Conservation (phyloP, 2,888 invertebrate genomes). For the Ophonus ardosiacus region DNA sequence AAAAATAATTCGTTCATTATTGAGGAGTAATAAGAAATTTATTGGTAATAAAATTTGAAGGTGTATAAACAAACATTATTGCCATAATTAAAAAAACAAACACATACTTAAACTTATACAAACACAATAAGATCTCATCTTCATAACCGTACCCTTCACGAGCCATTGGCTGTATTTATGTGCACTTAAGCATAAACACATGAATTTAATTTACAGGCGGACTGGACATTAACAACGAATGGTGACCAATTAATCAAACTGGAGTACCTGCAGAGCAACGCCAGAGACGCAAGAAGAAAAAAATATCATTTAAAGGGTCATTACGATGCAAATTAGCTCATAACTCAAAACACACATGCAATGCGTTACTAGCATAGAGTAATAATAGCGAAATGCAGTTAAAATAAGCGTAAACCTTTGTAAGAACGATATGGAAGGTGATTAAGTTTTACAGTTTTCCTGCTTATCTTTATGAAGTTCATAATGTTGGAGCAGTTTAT, state of each 20-base stretch:
- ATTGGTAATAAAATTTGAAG: not conserved
- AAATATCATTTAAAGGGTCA: constrained; percentile 29
- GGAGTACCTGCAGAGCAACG: not conserved
- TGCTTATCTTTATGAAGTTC: not conserved
- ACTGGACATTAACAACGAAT: constrained; percentile 9
- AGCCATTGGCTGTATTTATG: constrained; percentile 1
- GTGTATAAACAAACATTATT: constrained; percentile 1
- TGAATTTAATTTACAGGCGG: constrained; percentile 42
- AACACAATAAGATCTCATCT: constrained; percentile 3
- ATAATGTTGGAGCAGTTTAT: not conserved
- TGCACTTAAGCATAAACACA: constrained; percentile 15
- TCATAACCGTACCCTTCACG: not conserved
- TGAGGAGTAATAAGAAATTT: not conserved
- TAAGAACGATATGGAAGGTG: not conserved
- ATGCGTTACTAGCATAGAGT: not conserved
- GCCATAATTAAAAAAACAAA: constrained; percentile 6
- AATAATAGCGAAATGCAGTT: not conserved
- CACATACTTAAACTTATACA: constrained; percentile 4
- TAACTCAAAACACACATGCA: constrained; percentile 40
- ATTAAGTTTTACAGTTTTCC: not conserved
- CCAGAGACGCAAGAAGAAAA: constrained; percentile 2
- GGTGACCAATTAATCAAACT: constrained; percentile 19
- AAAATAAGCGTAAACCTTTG: not conserved
- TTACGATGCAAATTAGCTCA: constrained; percentile 46
- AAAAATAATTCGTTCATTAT: not conserved